Evolutionary conservation across 2,797 vertebrate species (phyloP).

Genomic region (Sebastiscus albofasciatus): DNA sequence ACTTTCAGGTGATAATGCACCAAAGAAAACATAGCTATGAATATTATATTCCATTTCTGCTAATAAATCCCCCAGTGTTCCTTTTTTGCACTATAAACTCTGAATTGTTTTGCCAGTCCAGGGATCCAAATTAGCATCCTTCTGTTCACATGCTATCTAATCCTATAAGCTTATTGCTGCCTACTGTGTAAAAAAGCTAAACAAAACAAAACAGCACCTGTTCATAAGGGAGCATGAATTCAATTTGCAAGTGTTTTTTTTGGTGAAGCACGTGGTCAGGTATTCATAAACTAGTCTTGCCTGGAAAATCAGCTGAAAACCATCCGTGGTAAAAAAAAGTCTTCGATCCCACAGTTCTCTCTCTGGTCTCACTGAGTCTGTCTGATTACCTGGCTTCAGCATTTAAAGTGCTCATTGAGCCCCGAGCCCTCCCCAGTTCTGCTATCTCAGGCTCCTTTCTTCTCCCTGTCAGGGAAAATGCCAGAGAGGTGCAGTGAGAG

Average conservation of each 20-base stretch:
- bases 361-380: constrained; percentile 49
- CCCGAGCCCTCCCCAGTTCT: constrained; percentile 57
- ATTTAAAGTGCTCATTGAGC: constrained; percentile 75
- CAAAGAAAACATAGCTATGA: too few species aligned
- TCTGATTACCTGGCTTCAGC: constrained; percentile 68
- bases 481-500: constrained; percentile 68
- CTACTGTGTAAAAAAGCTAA: neutral
- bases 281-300: constrained; percentile 24
- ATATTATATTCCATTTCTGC: too few species aligned
- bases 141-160: neutral
- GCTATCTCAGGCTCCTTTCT: constrained; percentile 69
- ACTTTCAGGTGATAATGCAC: too few species aligned
- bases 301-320: constrained; percentile 43
- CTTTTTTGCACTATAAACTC: neutral
- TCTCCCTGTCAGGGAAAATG: constrained; percentile 74
- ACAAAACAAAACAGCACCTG: neutral
- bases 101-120: neutral
- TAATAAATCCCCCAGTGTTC: too few species aligned
- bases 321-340: constrained; percentile 31
- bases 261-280: constrained; percentile 16
- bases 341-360: constrained; percentile 37
- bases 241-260: constrained; percentile 1
- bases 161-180: neutral
- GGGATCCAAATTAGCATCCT: neutral
- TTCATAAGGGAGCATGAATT: constrained; percentile 9